Conservation (phyloP, 2,113 vertebrate species). For the Hemicordylus capensis region DNA sequence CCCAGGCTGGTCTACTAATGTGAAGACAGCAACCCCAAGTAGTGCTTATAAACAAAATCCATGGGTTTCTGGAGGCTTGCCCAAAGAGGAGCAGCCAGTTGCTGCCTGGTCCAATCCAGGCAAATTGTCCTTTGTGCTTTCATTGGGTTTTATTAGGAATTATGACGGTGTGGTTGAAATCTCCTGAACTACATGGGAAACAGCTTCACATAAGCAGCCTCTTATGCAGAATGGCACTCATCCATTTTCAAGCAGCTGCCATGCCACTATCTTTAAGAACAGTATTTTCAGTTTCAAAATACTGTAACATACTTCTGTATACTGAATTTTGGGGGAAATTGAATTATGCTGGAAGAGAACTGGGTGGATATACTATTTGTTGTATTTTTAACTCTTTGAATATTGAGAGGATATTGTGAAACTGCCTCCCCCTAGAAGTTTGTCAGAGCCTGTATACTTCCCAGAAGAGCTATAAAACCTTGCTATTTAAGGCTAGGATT, state of each 20-base stretch:
- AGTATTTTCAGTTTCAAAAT: neutral
- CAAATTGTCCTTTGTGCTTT: neutral
- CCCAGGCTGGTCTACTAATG: neutral
- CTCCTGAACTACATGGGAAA: neutral
- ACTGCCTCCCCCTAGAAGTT: neutral
- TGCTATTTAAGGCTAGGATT: neutral
- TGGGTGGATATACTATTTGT: neutral
- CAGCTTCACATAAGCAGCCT: neutral
- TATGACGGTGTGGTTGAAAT: neutral
- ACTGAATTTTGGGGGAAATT: neutral
- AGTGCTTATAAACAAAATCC: neutral
- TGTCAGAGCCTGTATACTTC: neutral
- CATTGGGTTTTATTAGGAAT: neutral
- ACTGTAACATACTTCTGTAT: neutral
- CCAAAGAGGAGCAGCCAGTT: neutral
- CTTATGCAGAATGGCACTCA: no score
- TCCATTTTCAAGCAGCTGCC: neutral
- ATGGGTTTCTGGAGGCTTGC: neutral
- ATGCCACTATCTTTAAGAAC: no score
- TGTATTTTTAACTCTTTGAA: neutral
- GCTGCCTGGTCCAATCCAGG: neutral
- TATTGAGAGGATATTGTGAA: neutral
- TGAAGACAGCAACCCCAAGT: neutral
- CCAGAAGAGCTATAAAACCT: neutral
- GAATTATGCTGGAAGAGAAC: neutral